Percentiles rank a stretch among this genome's conserved stretches.
Conservation (phyloP, 2,888 invertebrate species). For the Chymomyza fuscimana region DNA sequence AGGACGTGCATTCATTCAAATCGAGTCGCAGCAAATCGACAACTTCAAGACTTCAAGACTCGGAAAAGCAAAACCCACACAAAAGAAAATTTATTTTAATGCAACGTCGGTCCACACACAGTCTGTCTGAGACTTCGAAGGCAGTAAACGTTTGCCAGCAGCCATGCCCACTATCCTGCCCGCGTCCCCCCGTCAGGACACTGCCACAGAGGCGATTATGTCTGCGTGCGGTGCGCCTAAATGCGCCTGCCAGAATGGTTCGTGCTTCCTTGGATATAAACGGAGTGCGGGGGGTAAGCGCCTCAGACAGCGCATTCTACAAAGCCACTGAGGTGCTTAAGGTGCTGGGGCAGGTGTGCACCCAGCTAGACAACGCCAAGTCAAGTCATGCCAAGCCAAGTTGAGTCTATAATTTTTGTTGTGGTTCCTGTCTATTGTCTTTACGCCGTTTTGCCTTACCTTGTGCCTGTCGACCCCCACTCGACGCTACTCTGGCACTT, state of each 20-base stretch:
- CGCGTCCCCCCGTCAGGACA: conserved; percentile 1
- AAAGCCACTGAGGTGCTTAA: background rate
- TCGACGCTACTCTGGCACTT: background rate
- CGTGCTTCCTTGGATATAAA: conserved; percentile 54
- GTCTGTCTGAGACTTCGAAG: background rate
- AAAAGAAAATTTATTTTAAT: conserved; percentile 71
- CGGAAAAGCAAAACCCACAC: conserved; percentile 47
- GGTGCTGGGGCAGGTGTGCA: conserved; percentile 20
- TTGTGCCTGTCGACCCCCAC: conserved; percentile 2
- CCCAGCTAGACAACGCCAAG: conserved; percentile 27
- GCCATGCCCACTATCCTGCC: background rate
- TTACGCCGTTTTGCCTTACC: conserved; percentile 35
- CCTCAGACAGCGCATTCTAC: conserved; percentile 21
- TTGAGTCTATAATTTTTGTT: conserved; percentile 72
- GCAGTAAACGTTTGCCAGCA: conserved; percentile 57
- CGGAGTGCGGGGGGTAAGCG: conserved; percentile 44
- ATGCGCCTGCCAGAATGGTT: conserved; percentile 54
- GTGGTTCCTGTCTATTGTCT: conserved; percentile 73
- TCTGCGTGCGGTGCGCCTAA: conserved; percentile 66
- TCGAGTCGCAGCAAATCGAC: conserved; percentile 47
- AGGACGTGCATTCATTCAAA: conserved; percentile 72
- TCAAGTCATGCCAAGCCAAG: conserved; percentile 52
- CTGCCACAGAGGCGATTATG: conserved; percentile 38
- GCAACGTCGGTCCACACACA: conserved; percentile 31
- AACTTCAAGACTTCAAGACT: background rate